Base-by-base conservation (phyloP, 2,888 invertebrate genomes). In the Perizoma flavofasciatum region DNA sequence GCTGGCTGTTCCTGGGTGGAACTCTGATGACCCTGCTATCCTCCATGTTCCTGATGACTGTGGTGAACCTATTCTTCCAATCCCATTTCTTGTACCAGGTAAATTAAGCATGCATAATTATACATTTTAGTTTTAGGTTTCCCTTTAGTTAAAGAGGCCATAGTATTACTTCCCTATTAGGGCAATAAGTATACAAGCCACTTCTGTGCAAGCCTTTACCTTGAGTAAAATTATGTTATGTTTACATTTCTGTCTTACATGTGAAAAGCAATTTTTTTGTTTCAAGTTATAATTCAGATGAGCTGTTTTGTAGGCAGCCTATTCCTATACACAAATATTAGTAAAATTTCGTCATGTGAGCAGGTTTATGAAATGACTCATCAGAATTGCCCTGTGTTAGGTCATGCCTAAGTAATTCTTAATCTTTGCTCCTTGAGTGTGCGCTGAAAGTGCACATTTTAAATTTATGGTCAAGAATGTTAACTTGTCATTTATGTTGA, bases 1-100 rank as follows among this genome's bases (percentile, higher is more conserved):
- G 95, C 79, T 98, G 95, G 94, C 92, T 99, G 59, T 98, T 96
- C 88, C 93, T 99, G 49, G 98, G 98, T 66, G 98, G 98, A 72
- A 95, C 96, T 59, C 92, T 98, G 68, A 94, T 97, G 93, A 97
- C 98, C 45, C 89, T 96, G 48, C 89, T 98, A 50, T 95, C 96
- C 67, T 94, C 96, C 54, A 94, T 98, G 93, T 93, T 97, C 56
- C 74, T 98, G 34, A 93, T 97, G 83, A 94, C 96, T 39, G 83
- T 99, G 41, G 94, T 95, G 59, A 98, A 98, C 86, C 85, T 98
- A 66, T 97, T 98, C 90, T 94, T 98, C 85, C 95, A 96, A 71
- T 98, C 98, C 37, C 89, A 94, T 50, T 88, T 97, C 72, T 83
- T 98, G 52, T 96, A 95, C 79, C 95, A 96, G 92, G 96, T 96